Evolutionary conservation across 2,797 vertebrate species (phyloP).

Genomic region (Taenioides sp.): DNA sequence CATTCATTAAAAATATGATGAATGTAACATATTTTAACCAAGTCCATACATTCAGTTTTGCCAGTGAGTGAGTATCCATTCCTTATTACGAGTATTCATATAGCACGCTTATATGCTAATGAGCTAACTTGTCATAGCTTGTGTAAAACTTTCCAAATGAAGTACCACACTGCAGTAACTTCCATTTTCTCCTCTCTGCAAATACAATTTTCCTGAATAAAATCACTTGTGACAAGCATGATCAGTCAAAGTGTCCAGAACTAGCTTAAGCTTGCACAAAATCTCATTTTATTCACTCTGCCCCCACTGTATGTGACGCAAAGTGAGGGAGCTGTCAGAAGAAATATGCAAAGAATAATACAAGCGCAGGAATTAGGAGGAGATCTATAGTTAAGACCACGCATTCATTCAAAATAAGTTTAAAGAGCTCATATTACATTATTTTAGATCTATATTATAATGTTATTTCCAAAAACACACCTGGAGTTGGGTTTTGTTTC

Average conservation of each 20-base stretch:
- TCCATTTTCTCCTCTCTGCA: background rate
- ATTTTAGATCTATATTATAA: too few species aligned
- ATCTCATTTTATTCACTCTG: conserved; percentile 14
- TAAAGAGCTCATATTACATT: too few species aligned
- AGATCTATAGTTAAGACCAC: background rate
- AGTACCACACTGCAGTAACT: background rate
- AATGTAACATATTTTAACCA: background rate
- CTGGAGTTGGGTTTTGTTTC: too few species aligned
- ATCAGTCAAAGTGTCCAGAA: conserved; percentile 12
- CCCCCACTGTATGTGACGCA: conserved; percentile 5
- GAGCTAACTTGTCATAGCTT: background rate
- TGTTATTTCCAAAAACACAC: too few species aligned
- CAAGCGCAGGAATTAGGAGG: background rate
- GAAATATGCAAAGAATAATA: background rate
- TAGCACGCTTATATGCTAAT: background rate
- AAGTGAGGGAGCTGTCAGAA: conserved; percentile 5
- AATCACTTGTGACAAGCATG: conserved; percentile 9
- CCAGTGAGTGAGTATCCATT: background rate
- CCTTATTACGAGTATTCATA: background rate
- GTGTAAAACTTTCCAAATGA: conserved; percentile 5
- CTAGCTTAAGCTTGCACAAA: conserved; percentile 3
- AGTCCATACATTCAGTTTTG: background rate
- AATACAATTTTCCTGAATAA: background rate
- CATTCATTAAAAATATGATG: too few species aligned
- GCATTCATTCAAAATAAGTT: background rate